These are phyloP conservation scores for Cyclargus thomasi DNA, from an alignment of 1,140 invertebrate species.

Conservation along the genomic window DNA sequence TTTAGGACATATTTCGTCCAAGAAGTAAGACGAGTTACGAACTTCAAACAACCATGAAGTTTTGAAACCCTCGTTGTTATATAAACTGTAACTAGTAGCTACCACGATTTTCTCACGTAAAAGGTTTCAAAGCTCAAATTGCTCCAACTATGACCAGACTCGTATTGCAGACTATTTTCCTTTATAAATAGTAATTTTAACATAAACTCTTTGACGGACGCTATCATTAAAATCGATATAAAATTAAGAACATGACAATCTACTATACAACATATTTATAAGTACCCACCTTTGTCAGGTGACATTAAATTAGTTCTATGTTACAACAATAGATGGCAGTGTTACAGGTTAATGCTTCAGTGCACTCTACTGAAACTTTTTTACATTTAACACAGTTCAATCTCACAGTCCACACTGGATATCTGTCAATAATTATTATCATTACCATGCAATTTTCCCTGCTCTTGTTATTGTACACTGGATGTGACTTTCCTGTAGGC, in stretches of 20 bases:
- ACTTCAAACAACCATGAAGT: too few relatives aligned
- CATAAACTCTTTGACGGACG: slow-evolving; percentile 13
- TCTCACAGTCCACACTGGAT: not conserved
- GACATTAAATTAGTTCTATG: slow-evolving; percentile 12
- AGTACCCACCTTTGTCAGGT: slow-evolving; percentile 14
- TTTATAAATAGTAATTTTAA: not conserved
- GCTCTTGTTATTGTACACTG: not conserved
- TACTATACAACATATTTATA: slow-evolving; percentile 26
- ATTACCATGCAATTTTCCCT: not conserved
- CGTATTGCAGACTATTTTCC: not conserved
- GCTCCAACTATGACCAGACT: not conserved
- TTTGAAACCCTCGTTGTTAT: not conserved
- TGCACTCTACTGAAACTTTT: not conserved
- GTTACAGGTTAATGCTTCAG: slow-evolving; percentile 17
- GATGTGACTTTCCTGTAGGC: not conserved
- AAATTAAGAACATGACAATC: slow-evolving; percentile 25
- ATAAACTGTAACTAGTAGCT: not conserved
- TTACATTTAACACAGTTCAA: not conserved
- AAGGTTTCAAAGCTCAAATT: too few relatives aligned
- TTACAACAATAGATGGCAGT: slow-evolving; percentile 24
- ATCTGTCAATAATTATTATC: not conserved
- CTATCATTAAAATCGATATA: slow-evolving; percentile 1
- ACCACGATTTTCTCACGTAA: not conserved
- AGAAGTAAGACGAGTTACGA: too few relatives aligned
- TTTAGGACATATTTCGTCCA: not conserved